phyloP scores from a whole-genome alignment of 2,113 vertebrate species.

The Fukomys damarensis region DNA sequence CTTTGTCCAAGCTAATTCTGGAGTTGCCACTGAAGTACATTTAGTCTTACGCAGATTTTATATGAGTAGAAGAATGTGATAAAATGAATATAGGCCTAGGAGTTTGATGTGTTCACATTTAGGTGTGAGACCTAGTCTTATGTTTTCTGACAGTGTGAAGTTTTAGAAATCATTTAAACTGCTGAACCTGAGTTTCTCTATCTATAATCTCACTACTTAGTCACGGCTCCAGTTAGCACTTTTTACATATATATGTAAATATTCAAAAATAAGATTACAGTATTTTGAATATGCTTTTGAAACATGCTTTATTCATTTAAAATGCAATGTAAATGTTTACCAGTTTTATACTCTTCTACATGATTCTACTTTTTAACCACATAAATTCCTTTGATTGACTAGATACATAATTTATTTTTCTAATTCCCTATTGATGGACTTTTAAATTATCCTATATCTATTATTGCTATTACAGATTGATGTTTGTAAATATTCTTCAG shows the following conservation, averaged over 20 bases:
- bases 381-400: background rate
- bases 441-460: background rate
- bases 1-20: background rate
- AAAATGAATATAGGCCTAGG: background rate
- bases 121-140: background rate
- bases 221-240: background rate
- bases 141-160: background rate
- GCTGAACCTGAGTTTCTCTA: background rate
- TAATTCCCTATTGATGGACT: background rate
- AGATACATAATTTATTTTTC: background rate
- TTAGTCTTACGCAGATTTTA: background rate
- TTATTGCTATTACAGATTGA: background rate
- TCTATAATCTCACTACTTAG: background rate
- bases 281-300: background rate
- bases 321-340: conserved; percentile 11
- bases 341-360: background rate
- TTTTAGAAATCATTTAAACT: background rate
- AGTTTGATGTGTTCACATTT: background rate
- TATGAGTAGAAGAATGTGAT: background rate
- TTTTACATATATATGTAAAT: background rate
- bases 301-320: conserved; percentile 18
- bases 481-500: background rate
- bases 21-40: background rate
- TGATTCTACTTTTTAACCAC: background rate
- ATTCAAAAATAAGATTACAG: background rate